Evolutionary conservation across 2,888 invertebrate genomes (phyloP).

Genomic region (Pandemis corylana): DNA sequence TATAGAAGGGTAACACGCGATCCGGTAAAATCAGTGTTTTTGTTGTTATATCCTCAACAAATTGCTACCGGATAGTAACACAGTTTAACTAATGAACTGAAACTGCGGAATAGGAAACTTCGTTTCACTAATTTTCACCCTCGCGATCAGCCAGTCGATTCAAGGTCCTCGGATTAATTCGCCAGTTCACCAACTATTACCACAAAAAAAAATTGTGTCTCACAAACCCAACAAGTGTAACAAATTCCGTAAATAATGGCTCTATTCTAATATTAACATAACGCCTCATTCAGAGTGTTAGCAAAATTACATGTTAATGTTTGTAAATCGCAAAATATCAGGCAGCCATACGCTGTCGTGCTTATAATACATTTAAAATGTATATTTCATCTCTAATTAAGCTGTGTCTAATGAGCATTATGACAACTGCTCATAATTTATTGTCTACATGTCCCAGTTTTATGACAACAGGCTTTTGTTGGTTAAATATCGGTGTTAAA

Average conservation of each 20-base stretch:
- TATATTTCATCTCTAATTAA: too few species aligned
- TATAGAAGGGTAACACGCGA: background rate
- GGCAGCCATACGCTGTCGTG: too few species aligned
- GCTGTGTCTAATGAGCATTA: too few species aligned
- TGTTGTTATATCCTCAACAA: background rate
- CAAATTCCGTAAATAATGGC: constrained; percentile 5
- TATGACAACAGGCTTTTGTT: too few species aligned
- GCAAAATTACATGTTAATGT: background rate
- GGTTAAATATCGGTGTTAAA: too few species aligned
- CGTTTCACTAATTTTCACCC: constrained; percentile 48
- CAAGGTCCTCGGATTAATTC: constrained; percentile 35
- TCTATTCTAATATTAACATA: background rate
- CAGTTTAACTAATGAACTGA: constrained; percentile 19
- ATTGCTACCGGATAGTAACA: constrained; percentile 4
- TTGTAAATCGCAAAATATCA: background rate
- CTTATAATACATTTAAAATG: too few species aligned
- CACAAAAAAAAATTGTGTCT: constrained; percentile 14
- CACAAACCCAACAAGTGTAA: background rate
- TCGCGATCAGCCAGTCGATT: constrained; percentile 44
- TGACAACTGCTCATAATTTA: too few species aligned
- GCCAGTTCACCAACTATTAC: constrained; percentile 20
- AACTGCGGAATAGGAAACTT: constrained; percentile 35
- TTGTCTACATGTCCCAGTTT: too few species aligned
- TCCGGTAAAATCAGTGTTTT: background rate
- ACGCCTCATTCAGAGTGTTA: background rate